Evolutionary conservation across 53 echinoderm and acorn worm species (phyloP).

Genomic region (Henricia sp.): DNA sequence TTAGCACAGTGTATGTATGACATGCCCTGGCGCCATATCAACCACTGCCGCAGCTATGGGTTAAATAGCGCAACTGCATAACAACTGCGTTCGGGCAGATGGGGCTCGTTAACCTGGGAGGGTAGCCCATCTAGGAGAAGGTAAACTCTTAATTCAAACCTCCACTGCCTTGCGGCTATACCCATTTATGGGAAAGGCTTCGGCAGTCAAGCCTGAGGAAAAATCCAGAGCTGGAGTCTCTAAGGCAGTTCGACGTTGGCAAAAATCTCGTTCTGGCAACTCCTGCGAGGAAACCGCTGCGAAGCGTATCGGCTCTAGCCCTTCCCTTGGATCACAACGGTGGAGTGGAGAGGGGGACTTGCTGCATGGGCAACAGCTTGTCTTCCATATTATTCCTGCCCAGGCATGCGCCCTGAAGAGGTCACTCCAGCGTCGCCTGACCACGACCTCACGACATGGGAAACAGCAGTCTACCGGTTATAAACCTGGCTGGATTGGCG

Average conservation of each 20-base stretch:
- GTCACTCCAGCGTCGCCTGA: too few relatives aligned
- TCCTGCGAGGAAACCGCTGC: conserved; percentile 59
- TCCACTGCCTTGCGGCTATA: conserved; percentile 26
- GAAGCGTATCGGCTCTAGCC: conserved; percentile 47
- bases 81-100: too few relatives aligned
- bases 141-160: conserved; percentile 2
- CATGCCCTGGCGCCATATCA: too few relatives aligned
- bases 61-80: too few relatives aligned
- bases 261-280: conserved; percentile 57
- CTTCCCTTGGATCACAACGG: conserved; percentile 64
- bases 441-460: too few relatives aligned
- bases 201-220: conserved; percentile 36
- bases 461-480: too few relatives aligned
- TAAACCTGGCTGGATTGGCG: too few relatives aligned
- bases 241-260: conserved; percentile 38
- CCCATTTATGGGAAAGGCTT: conserved; percentile 22
- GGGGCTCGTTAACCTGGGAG: too few relatives aligned
- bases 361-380: conserved; percentile 44
- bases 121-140: conserved; percentile 5
- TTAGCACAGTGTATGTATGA: too few relatives aligned
- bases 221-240: conserved; percentile 64
- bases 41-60: too few relatives aligned
- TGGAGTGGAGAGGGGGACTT: conserved; percentile 64
- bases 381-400: conserved; percentile 22
- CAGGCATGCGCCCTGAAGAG: too few relatives aligned